These are phyloP conservation scores for Sminthopsis crassicaudata DNA, from an alignment of 2,113 vertebrate genomes.

Conservation along the genomic window DNA sequence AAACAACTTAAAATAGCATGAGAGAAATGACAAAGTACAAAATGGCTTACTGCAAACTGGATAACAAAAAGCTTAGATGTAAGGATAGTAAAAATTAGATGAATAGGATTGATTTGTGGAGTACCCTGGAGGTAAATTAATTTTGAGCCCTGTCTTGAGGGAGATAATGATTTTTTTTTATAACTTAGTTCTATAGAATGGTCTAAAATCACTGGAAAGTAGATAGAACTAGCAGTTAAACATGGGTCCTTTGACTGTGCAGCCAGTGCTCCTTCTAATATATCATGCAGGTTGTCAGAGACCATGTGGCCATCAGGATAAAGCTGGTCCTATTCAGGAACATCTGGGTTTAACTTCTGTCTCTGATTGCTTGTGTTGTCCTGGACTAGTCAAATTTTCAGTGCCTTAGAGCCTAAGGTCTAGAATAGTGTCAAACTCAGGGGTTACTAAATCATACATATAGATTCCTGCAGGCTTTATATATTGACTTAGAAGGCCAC, in stretches of 20 bases:
- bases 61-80: neutral
- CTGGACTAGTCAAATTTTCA: neutral
- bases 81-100: neutral
- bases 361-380: neutral
- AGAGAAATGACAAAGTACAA: neutral
- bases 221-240: neutral
- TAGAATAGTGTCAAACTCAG: too few relatives aligned
- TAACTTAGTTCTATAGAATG: neutral
- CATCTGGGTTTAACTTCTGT: neutral
- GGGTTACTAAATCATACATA: too few relatives aligned
- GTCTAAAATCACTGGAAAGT: neutral
- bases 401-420: neutral
- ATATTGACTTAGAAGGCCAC: too few relatives aligned
- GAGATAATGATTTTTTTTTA: neutral
- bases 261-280: neutral
- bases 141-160: neutral
- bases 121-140: neutral
- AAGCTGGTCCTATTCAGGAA: neutral
- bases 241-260: neutral
- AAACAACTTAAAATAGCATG: neutral
- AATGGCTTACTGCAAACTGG: neutral
- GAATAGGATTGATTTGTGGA: neutral
- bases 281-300: neutral
- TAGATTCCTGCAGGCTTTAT: too few relatives aligned
- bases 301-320: neutral